phyloP scores from a whole-genome alignment of 1,140 invertebrate species.

The Solen grandis region DNA sequence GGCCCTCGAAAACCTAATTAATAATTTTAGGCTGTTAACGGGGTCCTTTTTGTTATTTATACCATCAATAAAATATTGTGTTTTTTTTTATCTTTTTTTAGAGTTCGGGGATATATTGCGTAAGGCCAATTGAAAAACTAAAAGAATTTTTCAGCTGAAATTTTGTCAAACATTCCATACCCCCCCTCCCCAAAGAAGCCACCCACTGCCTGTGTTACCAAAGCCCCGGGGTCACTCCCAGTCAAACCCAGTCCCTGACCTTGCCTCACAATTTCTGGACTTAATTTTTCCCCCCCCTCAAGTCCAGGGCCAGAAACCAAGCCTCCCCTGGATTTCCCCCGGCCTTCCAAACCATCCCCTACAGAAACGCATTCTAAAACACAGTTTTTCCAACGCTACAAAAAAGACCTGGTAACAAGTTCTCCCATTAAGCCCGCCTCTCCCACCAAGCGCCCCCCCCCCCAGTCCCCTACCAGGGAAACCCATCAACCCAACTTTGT shows the following conservation, averaged over 20 bases:
- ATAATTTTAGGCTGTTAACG: too few species aligned
- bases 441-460: slow-evolving; percentile 65
- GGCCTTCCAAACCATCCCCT: slow-evolving; percentile 66
- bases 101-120: slow-evolving; percentile 91
- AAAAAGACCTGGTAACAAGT: slow-evolving; percentile 53
- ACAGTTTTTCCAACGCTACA: too few species aligned
- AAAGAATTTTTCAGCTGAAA: slow-evolving; percentile 85
- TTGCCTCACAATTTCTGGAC: too few species aligned
- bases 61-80: too few species aligned
- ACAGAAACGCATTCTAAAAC: too few species aligned
- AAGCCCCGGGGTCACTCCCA: slow-evolving; percentile 75
- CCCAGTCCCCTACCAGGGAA: slow-evolving; percentile 69
- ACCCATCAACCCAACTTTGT: slow-evolving; percentile 69
- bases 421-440: slow-evolving; percentile 72
- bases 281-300: too few species aligned
- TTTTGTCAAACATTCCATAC: slow-evolving; percentile 82
- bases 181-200: slow-evolving; percentile 61
- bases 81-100: too few species aligned
- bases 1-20: too few species aligned
- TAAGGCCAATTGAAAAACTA: too few species aligned
- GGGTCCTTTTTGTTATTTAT: too few species aligned
- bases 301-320: too few species aligned
- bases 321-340: too few species aligned
- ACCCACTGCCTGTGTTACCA: slow-evolving; percentile 71
- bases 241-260: slow-evolving; percentile 73